phyloP scores from a whole-genome alignment of 2,113 vertebrate genomes.

The Hiodon tergisus region DNA sequence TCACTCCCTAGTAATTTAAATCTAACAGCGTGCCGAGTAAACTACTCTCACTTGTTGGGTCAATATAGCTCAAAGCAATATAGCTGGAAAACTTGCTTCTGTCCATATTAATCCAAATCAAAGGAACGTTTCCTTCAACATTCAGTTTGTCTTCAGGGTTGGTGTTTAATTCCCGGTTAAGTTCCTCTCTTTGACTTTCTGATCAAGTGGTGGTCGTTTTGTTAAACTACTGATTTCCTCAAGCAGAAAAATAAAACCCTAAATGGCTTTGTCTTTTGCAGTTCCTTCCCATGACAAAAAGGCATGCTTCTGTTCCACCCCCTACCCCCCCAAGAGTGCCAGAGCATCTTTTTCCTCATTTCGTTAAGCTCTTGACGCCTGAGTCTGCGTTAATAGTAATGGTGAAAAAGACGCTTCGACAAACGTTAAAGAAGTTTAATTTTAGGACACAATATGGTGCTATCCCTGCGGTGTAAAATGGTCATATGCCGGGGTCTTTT shows the following conservation, averaged over 20 bases:
- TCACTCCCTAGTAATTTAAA: no score
- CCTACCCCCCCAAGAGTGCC: no score
- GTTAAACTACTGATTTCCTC: background rate
- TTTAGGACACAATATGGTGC: slow-evolving; percentile 47
- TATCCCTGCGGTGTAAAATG: slow-evolving; percentile 34
- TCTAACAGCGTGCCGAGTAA: no score
- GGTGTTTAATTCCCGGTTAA: no score
- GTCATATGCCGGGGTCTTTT: slow-evolving; percentile 41
- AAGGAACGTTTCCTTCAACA: background rate
- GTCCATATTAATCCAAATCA: no score
- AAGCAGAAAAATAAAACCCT: background rate
- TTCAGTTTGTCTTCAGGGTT: background rate
- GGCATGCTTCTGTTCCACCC: no score
- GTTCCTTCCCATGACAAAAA: background rate
- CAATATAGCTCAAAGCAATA: no score
- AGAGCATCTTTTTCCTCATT: background rate
- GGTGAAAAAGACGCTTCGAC: slow-evolving; percentile 30
- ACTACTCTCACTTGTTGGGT: no score
- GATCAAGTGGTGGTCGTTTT: background rate
- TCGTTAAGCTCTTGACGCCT: background rate
- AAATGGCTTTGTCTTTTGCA: background rate
- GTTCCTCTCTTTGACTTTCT: no score
- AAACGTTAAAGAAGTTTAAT: slow-evolving; percentile 47
- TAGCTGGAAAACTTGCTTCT: no score
- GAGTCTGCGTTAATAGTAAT: slow-evolving; percentile 15